These are phyloP conservation scores for Pterocles burchelli DNA, from an alignment of 2,113 vertebrate genomes.

Conservation along the genomic window DNA sequence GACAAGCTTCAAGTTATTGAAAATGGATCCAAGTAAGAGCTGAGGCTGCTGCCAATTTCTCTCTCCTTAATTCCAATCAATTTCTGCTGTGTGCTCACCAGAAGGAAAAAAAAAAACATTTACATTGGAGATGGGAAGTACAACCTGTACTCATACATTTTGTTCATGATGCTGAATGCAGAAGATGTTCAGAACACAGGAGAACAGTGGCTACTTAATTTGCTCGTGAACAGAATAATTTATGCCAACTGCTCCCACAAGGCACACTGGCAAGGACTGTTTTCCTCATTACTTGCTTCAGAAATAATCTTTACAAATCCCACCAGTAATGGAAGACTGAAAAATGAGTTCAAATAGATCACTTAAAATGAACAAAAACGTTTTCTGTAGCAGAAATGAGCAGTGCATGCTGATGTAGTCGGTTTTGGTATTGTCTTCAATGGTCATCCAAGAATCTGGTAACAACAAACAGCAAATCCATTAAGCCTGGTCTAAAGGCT, in stretches of 20 bases:
- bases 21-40: constrained; percentile 9
- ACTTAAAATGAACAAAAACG: background rate
- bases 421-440: background rate
- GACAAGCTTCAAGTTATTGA: constrained; percentile 23
- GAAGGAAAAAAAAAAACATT: background rate
- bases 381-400: background rate
- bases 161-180: background rate
- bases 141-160: constrained; percentile 11
- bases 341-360: background rate
- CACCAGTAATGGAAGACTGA: background rate
- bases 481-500: background rate
- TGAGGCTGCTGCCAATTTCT: constrained; percentile 11
- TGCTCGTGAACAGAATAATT: background rate
- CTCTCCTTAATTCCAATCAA: constrained; percentile 16
- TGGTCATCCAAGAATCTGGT: background rate
- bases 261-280: background rate
- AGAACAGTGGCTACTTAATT: background rate
- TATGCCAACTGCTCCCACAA: background rate
- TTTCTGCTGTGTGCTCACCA: background rate
- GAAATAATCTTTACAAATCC: background rate
- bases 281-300: background rate
- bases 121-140: background rate
- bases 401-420: background rate
- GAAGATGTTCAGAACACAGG: background rate
- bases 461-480: background rate